These are phyloP conservation scores for Tigriopus japonicus DNA, from an alignment of 1,140 invertebrate species.

Conservation along the genomic window DNA sequence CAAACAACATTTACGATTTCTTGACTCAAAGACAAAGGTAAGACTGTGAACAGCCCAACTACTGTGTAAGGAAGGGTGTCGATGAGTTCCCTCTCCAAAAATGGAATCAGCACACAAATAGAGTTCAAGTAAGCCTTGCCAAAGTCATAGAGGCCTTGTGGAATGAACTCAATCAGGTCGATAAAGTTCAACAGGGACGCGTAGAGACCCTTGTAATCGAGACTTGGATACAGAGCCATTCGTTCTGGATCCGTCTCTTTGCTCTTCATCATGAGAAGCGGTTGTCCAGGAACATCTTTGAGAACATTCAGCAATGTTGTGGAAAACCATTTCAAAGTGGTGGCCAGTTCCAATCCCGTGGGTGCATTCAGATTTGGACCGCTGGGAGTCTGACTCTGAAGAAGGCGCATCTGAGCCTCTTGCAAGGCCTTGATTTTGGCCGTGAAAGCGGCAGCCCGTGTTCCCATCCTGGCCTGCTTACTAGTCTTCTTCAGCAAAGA, in stretches of 20 bases:
- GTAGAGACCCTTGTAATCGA: conserved; percentile 86
- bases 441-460: conserved; percentile 36
- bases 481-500: too few relatives aligned
- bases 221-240: conserved; percentile 73
- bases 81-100: conserved; percentile 85
- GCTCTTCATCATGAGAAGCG: conserved; percentile 67
- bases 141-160: conserved; percentile 64
- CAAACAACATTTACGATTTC: conserved; percentile 87
- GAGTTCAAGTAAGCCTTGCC: conserved; percentile 75
- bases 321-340: conserved; percentile 87
- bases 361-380: conserved; percentile 34
- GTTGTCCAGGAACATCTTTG: conserved; percentile 80
- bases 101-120: conserved; percentile 76
- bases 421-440: conserved; percentile 90
- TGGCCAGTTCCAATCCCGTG: conserved; percentile 83
- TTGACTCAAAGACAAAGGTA: conserved; percentile 52
- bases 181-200: conserved; percentile 59
- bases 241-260: conserved; percentile 55
- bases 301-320: conserved; percentile 82
- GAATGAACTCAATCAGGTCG: conserved; percentile 61
- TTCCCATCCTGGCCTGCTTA: conserved; percentile 1
- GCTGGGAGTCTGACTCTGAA: conserved; percentile 64
- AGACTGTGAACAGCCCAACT: conserved; percentile 74
- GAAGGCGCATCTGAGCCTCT: conserved; percentile 79
- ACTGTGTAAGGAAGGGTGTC: conserved; percentile 86